phyloP scores from a whole-genome alignment of 64 coral and sea anemone genomes.

The Stylophora pistillata region DNA sequence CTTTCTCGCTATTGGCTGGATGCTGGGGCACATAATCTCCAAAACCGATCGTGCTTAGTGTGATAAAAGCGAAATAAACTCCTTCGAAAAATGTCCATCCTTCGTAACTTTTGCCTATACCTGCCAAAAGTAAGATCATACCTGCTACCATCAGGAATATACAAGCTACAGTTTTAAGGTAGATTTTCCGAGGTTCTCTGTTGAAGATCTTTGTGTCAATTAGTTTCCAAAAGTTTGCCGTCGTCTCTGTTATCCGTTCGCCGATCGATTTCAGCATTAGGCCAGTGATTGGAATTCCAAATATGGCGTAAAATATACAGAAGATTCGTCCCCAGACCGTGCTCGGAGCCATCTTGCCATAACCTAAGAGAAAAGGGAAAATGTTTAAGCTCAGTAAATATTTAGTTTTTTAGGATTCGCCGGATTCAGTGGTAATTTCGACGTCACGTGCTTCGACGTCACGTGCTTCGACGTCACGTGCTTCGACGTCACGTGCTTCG shows the following conservation, averaged over 20 bases:
- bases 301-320: slow-evolving; percentile 98
- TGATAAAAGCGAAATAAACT: slow-evolving; percentile 99
- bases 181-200: slow-evolving; percentile 76
- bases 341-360: slow-evolving; percentile 85
- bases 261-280: slow-evolving; percentile 95
- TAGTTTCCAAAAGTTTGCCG: slow-evolving; percentile 74
- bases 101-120: slow-evolving; percentile 78
- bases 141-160: slow-evolving; percentile 83
- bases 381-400: no score
- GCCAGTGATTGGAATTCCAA: slow-evolving; percentile 96
- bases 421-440: no score
- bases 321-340: slow-evolving; percentile 95
- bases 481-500: no score
- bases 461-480: no score
- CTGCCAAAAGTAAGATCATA: slow-evolving; percentile 84
- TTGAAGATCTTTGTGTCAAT: slow-evolving; percentile 72
- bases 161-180: slow-evolving; percentile 75
- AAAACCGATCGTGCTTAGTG: slow-evolving; percentile 96
- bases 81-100: slow-evolving; percentile 97
- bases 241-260: slow-evolving; percentile 81
- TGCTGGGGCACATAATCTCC: slow-evolving; percentile 90
- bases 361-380: slow-evolving; percentile 39
- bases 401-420: no score
- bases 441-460: no score
- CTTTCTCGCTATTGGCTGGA: slow-evolving; percentile 70